Conservation (phyloP, 2,888 invertebrate species). For the Acronicta leporina region DNA sequence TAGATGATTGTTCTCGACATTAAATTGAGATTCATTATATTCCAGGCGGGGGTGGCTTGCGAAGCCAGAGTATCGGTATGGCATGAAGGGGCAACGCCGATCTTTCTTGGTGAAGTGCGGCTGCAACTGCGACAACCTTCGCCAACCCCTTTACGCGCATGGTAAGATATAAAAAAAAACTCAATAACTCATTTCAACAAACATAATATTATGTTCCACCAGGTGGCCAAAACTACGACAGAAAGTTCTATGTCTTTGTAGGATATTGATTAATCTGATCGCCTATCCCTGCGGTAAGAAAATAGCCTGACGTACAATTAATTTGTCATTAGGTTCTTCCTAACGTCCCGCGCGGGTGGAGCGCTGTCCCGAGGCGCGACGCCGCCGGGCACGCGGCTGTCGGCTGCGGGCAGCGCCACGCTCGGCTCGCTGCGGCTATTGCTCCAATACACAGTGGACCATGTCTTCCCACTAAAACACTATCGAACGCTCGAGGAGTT, state of each 20-base stretch:
- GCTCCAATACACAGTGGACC: conserved; percentile 96
- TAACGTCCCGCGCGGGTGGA: conserved; percentile 89
- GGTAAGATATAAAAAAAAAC: conserved; percentile 84
- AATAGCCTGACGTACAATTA: background rate
- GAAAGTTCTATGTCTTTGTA: too few relatives aligned
- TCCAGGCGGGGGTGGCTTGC: conserved; percentile 91
- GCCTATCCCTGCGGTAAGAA: background rate
- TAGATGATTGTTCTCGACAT: background rate
- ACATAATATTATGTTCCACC: too few relatives aligned
- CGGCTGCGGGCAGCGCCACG: conserved; percentile 86
- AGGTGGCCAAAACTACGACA: too few relatives aligned
- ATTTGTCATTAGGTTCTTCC: conserved; percentile 88
- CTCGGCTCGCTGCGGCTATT: conserved; percentile 95
- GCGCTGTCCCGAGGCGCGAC: conserved; percentile 92
- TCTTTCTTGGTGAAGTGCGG: conserved; percentile 96
- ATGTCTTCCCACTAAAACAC: conserved; percentile 95
- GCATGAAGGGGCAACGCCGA: conserved; percentile 95
- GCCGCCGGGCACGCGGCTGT: conserved; percentile 92
- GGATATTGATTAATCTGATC: too few relatives aligned
- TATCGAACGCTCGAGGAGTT: conserved; percentile 94
- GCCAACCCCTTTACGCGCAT: conserved; percentile 89
- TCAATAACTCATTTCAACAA: too few relatives aligned
- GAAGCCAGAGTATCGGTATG: conserved; percentile 95
- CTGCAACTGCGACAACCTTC: conserved; percentile 92
- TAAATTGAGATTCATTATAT: background rate